Conservation (phyloP, 2,888 invertebrate genomes). For the Agriopis aurantiaria region DNA sequence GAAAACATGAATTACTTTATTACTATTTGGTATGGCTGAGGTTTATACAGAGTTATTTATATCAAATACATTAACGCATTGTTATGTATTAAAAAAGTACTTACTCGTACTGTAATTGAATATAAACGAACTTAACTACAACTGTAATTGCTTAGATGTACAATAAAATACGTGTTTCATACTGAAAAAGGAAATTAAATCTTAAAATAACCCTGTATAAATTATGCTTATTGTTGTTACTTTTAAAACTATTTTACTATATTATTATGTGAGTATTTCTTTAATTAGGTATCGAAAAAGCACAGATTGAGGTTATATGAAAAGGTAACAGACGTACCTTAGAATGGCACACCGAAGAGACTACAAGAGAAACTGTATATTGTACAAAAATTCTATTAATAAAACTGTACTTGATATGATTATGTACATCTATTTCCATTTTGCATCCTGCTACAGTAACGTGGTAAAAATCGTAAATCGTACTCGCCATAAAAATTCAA, state of each 20-base stretch:
- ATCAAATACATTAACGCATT: slow-evolving; percentile 44
- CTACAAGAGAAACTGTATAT: slow-evolving; percentile 75
- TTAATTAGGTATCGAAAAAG: slow-evolving; percentile 76
- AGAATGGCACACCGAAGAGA: slow-evolving; percentile 82
- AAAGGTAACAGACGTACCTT: slow-evolving; percentile 78
- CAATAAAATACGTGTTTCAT: slow-evolving; percentile 40
- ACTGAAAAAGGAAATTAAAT: slow-evolving; percentile 57
- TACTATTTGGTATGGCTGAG: slow-evolving; percentile 81
- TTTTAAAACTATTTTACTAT: slow-evolving; percentile 77
- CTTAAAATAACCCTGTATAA: slow-evolving; percentile 85
- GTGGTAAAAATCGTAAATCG: slow-evolving; percentile 33
- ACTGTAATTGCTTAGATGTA: slow-evolving; percentile 42
- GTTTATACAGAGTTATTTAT: slow-evolving; percentile 84
- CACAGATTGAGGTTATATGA: slow-evolving; percentile 79
- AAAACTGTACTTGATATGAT: slow-evolving; percentile 82
- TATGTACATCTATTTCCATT: slow-evolving; percentile 72
- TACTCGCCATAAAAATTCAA: slow-evolving; percentile 53
- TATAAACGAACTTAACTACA: slow-evolving; percentile 36
- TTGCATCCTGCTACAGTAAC: slow-evolving; percentile 45
- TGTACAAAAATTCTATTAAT: slow-evolving; percentile 75
- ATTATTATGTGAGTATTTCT: slow-evolving; percentile 79
- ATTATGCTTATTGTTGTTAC: slow-evolving; percentile 82
- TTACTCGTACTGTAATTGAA: slow-evolving; percentile 38
- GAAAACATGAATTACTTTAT: slow-evolving; percentile 44
- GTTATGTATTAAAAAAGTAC: slow-evolving; percentile 42